Percentiles rank a stretch among this genome's conserved stretches.
Conservation (phyloP, 2,113 vertebrate genomes). For the Sinocyclocheilus maitianheensis region DNA sequence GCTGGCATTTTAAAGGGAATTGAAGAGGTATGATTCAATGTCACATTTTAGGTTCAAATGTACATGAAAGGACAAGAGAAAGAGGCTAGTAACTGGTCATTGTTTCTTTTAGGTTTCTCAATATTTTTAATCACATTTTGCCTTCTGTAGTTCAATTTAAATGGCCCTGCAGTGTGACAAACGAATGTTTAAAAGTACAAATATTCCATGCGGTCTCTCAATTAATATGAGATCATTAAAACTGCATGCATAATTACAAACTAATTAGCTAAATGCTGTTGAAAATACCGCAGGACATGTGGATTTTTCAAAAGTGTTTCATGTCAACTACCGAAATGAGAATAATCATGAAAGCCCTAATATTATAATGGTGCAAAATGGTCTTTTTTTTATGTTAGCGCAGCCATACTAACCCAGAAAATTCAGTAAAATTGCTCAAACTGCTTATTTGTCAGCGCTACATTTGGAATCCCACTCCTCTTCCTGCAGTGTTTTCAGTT, state of each 20-base stretch:
- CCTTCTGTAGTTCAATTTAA: not conserved
- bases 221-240: constrained; percentile 19
- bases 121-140: not conserved
- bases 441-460: not conserved
- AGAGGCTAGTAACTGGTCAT: not conserved
- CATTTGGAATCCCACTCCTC: not conserved
- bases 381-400: not conserved
- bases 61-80: not conserved
- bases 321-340: constrained; percentile 16
- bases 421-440: not conserved
- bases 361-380: constrained; percentile 3
- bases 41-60: not conserved
- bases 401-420: not conserved
- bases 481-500: not conserved
- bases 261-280: constrained; percentile 3
- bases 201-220: constrained; percentile 7
- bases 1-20: not conserved
- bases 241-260: constrained; percentile 24
- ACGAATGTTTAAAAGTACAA: not conserved
- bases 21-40: not conserved
- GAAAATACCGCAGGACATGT: constrained; percentile 19
- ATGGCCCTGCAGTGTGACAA: not conserved
- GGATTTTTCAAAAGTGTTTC: constrained; percentile 3
- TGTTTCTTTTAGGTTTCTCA: not conserved
- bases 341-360: constrained; percentile 12